These are phyloP conservation scores for Poeciliopsis occidentalis DNA, from an alignment of 2,113 vertebrate genomes.

Conservation along the genomic window DNA sequence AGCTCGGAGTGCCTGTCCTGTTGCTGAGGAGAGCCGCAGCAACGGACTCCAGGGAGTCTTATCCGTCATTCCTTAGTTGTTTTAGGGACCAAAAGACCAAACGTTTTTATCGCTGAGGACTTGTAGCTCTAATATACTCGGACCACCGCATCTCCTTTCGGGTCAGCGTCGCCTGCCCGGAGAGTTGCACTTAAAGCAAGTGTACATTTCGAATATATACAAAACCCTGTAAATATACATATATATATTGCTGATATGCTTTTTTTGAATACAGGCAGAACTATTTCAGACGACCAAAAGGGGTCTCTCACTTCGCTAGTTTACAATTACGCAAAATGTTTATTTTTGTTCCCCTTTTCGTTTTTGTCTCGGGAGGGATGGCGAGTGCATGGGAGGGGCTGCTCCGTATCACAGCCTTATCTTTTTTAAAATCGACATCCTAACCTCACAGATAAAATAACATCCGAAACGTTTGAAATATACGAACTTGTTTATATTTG, in stretches of 20 bases:
- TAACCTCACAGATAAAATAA: constrained; percentile 82
- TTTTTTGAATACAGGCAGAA: constrained; percentile 90
- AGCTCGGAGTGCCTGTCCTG: constrained; percentile 92
- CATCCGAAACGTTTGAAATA: constrained; percentile 81
- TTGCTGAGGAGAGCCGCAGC: constrained; percentile 86
- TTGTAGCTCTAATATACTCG: constrained; percentile 94
- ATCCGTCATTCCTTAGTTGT: constrained; percentile 99
- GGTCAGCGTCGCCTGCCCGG: constrained; percentile 90
- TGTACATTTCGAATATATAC: constrained; percentile 84
- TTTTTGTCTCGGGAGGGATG: constrained; percentile 76
- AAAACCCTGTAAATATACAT: constrained; percentile 83
- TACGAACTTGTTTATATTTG: constrained; percentile 88
- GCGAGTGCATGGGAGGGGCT: constrained; percentile 83
- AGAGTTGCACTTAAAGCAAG: constrained; percentile 88
- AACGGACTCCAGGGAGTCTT: constrained; percentile 90
- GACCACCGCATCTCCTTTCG: constrained; percentile 89
- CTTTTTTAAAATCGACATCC: constrained; percentile 82
- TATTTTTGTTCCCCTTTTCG: constrained; percentile 75
- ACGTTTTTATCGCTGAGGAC: constrained; percentile 97
- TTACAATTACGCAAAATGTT: constrained; percentile 82
- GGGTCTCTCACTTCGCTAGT: constrained; percentile 82
- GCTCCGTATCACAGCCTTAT: constrained; percentile 88
- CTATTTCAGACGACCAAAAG: constrained; percentile 84
- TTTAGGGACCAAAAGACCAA: constrained; percentile 99
- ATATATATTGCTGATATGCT: constrained; percentile 88